Percentiles rank a stretch among this genome's conserved stretches.
Conservation (phyloP, 2,113 vertebrate species). For the Propithecus coquereli region DNA sequence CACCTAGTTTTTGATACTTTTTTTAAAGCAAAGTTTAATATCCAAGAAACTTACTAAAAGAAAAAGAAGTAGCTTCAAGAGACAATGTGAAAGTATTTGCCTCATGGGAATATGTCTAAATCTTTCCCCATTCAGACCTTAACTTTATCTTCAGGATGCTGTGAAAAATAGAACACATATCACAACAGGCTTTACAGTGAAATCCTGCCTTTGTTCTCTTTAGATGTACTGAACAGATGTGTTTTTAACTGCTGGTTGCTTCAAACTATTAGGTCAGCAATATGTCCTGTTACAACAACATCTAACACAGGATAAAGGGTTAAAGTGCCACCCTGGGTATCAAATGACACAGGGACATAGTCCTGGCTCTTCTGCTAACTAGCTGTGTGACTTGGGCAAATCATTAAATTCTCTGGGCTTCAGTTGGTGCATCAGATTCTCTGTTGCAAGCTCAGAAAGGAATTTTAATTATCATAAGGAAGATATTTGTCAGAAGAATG, state of each 20-base stretch:
- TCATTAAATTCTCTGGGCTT: conserved; percentile 34
- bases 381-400: conserved; percentile 13
- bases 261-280: conserved; percentile 22
- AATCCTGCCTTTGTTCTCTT: conserved; percentile 65
- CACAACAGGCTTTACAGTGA: conserved; percentile 21
- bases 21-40: conserved; percentile 5
- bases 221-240: conserved; percentile 47
- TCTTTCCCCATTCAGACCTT: conserved; percentile 33
- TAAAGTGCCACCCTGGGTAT: not conserved
- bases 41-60: not conserved
- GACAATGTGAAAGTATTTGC: not conserved
- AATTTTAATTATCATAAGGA: conserved; percentile 38
- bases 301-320: conserved; percentile 10
- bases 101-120: conserved; percentile 12
- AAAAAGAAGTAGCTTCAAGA: conserved; percentile 24
- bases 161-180: conserved; percentile 49
- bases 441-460: conserved; percentile 44
- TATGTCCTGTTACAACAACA: not conserved
- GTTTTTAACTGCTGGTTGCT: conserved; percentile 51
- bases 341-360: not conserved
- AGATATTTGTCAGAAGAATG: conserved; percentile 16
- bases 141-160: conserved; percentile 44
- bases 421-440: not conserved
- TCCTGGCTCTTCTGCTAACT: not conserved
- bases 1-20: not conserved